These are phyloP conservation scores for Catharus fuscescens DNA, from an alignment of 2,113 vertebrate species.

Conservation along the genomic window DNA sequence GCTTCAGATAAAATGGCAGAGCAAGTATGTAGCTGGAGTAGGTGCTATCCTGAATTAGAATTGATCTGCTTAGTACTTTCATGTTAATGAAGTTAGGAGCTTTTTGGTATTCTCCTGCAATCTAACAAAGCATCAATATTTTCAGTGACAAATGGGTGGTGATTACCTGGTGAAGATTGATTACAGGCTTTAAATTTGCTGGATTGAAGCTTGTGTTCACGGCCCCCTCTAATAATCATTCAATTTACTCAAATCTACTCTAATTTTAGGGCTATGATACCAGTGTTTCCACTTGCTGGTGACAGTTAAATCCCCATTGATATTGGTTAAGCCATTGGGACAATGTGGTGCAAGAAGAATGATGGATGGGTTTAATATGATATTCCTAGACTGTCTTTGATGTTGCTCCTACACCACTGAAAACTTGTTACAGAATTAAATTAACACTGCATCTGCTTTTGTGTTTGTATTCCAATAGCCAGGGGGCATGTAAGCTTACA, in stretches of 20 bases:
- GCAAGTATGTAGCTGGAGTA: neutral
- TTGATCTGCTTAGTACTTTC: conserved; percentile 19
- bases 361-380: conserved; percentile 82
- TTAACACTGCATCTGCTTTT: conserved; percentile 71
- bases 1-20: conserved; percentile 10
- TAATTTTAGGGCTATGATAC: conserved; percentile 51
- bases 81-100: conserved; percentile 37
- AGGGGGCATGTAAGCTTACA: conserved; percentile 13
- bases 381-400: conserved; percentile 71
- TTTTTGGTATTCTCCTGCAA: conserved; percentile 22
- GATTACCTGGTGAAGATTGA: conserved; percentile 50
- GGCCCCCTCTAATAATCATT: conserved; percentile 34
- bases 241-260: conserved; percentile 64
- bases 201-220: conserved; percentile 12
- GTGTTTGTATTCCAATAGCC: conserved; percentile 61
- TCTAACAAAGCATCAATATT: conserved; percentile 49
- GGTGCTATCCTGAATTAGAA: conserved; percentile 49
- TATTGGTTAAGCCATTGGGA: conserved; percentile 65
- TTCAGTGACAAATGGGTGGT: conserved; percentile 51
- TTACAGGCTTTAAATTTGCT: conserved; percentile 42
- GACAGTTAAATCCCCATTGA: conserved; percentile 62
- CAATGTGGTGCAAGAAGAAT: conserved; percentile 61
- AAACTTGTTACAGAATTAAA: conserved; percentile 73
- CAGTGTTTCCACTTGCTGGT: conserved; percentile 33
- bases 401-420: conserved; percentile 68